Conservation (phyloP, 2,797 vertebrate genomes). For the Chiroxiphia lanceolata region DNA sequence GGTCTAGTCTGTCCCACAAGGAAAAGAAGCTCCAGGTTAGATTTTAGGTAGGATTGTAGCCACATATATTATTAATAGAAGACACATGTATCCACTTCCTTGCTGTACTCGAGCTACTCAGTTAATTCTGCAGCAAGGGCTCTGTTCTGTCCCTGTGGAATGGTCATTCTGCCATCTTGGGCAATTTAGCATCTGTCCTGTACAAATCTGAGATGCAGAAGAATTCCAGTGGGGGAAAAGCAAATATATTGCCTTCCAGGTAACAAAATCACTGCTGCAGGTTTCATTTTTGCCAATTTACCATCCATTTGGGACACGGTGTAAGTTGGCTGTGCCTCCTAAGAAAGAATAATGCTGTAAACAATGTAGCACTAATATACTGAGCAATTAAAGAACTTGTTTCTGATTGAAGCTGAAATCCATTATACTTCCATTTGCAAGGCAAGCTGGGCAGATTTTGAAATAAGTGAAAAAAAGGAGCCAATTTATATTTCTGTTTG, state of each 20-base stretch:
- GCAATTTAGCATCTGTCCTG: not conserved
- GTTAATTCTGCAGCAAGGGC: not conserved
- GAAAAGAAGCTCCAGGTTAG: not conserved
- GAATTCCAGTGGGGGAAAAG: not conserved
- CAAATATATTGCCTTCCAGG: not conserved
- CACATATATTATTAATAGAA: not conserved
- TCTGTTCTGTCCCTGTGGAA: not conserved
- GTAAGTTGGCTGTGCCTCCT: not conserved
- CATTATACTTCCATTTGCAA: slow-evolving; percentile 4
- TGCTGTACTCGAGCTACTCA: not conserved
- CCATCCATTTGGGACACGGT: not conserved
- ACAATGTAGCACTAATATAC: not conserved
- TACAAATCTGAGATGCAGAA: not conserved
- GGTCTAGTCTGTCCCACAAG: not conserved
- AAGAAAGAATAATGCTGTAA: not conserved
- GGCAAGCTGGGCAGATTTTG: not conserved
- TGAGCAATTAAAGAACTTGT: slow-evolving; percentile 12
- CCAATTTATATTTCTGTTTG: slow-evolving; percentile 20
- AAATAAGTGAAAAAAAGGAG: not conserved
- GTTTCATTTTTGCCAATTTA: not conserved
- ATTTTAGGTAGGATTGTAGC: not conserved
- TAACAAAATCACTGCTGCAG: not conserved
- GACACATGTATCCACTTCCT: not conserved
- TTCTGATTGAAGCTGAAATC: not conserved
- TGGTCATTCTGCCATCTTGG: not conserved